Evolutionary conservation across 2,113 vertebrate genomes (phyloP), one percentile per base, ranked within the genome.

Genomic region (Paracanthobrama guichenoti): DNA sequence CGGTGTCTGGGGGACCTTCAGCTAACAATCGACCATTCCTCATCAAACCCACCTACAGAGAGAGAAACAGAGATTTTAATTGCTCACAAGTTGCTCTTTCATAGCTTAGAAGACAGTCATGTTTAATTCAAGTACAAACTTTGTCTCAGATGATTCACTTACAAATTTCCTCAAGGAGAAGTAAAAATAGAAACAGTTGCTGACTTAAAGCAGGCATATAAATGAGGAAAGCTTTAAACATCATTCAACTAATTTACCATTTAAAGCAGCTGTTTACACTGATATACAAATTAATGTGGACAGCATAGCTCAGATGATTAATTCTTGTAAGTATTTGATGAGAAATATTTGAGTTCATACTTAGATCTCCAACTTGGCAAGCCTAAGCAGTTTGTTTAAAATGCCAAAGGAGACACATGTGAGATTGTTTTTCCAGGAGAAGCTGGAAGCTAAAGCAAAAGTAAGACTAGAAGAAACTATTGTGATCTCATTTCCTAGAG

Each of bases 21-120:
- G 94, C 94, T 83, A 95, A 84, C 71, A 95, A 86, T 48, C 35
- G 42, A 6, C 95, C 94, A 0, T 93, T 92, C 73, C 95, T 89
- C 95, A 95, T 95, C 67, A 95, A 92, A 66, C 95, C 95, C 0
- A 95, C 95, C 95, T 95, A 26, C 2, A 88, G 9, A 31, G 16
- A 80, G 16, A 79, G 14, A 66, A 44, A 62, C 12, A 79, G 5
- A 31, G 22, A 3, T 57, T 57, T 26, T n/a, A 76, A 16, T 76
- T 18, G 24, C 26, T 53, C 13, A 18, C 20, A 12, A 22, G 64
- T 4, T 42, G 20, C 39, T 71, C 39, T 42, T 13, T 71, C 9
- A 69, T 44, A 71, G 35, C 20, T 44, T 71, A 71, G 39, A 72
- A 72, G 20, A 53, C 2, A 46, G 44, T 46, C 44, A 46, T 20